Evolutionary conservation across 2,888 invertebrate genomes (phyloP), one percentile per base, ranked within the genome.

Genomic region (Crossocerus cetratus): DNA sequence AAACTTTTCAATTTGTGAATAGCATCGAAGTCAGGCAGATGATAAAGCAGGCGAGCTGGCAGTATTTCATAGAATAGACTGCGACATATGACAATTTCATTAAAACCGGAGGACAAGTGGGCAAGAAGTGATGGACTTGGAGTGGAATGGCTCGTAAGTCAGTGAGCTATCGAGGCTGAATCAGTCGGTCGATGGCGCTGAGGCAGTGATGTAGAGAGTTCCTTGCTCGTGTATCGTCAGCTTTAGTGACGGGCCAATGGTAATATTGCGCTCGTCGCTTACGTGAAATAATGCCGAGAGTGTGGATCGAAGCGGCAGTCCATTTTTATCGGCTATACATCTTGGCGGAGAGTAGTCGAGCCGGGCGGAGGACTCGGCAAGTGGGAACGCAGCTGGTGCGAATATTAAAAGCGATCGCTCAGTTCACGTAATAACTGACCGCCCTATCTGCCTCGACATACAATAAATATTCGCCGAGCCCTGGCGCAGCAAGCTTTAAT

Each of bases 321-420:
- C 81, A 86, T 85, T 86, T 84, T 83, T 83, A 85, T 85, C 81
- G 80, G 65, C 78, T 74, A 80, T 83, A 82, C 76, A 82, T 85
- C 80, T 83, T 76, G 71, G 55, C 21, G 59, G 65, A 53, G 61
- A 59, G 42, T 53, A 69, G 63, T 58, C 66, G 63, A 71, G 74
- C 76, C 62, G 66, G 65, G 68, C 44, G 45, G 32, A 22, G 22
- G 2, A 22, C 74, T 58, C 53, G 49, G 49, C 49, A n/a, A n/a
- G n/a, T n/a, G n/a, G n/a, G 70, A 62, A 80, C 83, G 82, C 87
- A 86, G 86, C 86, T 86, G 87, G 85, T 74, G 85, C 85, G 84
- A 86, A 87, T 87, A 87, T 87, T 87, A 87, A 87, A 87, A 86
- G 86, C 87, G 83, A 87, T 87, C 87, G 86, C 85, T 87, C 87